These are phyloP conservation scores for Blera fallax DNA, from an alignment of 2,888 invertebrate species.

Conservation along the genomic window DNA sequence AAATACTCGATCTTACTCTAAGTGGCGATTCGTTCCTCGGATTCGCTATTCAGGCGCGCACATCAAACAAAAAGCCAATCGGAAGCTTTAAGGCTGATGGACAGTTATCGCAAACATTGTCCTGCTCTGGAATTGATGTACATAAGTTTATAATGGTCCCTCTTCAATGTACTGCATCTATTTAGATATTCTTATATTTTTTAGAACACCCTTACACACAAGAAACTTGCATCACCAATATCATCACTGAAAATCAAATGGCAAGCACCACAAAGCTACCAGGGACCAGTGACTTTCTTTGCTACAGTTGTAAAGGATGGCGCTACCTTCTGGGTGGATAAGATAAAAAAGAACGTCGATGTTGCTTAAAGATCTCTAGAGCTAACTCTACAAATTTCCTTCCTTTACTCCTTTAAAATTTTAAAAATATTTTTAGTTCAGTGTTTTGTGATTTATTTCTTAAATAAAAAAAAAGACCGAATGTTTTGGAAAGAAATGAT, in stretches of 20 bases:
- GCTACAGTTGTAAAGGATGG: constrained; percentile 87
- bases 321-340: constrained; percentile 88
- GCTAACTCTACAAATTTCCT: neutral
- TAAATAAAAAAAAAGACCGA: constrained; percentile 52
- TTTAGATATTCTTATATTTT: constrained; percentile 23
- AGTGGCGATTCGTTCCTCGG: constrained; percentile 84
- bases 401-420: constrained; percentile 6
- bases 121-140: constrained; percentile 77
- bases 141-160: constrained; percentile 52
- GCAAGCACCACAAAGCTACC: constrained; percentile 85
- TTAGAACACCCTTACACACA: constrained; percentile 88
- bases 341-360: constrained; percentile 85
- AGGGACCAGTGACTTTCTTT: constrained; percentile 86
- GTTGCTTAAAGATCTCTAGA: constrained; percentile 79
- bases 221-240: constrained; percentile 84
- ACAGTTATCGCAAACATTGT: constrained; percentile 80
- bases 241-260: constrained; percentile 85
- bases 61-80: constrained; percentile 84
- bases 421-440: constrained; percentile 47
- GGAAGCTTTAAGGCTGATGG: constrained; percentile 85
- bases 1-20: constrained; percentile 82
- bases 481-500: neutral
- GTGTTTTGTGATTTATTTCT: constrained; percentile 62
- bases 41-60: constrained; percentile 86
- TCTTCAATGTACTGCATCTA: neutral